Conservation (phyloP, 2,888 invertebrate species). For the Hofmannophila pseudospretella region DNA sequence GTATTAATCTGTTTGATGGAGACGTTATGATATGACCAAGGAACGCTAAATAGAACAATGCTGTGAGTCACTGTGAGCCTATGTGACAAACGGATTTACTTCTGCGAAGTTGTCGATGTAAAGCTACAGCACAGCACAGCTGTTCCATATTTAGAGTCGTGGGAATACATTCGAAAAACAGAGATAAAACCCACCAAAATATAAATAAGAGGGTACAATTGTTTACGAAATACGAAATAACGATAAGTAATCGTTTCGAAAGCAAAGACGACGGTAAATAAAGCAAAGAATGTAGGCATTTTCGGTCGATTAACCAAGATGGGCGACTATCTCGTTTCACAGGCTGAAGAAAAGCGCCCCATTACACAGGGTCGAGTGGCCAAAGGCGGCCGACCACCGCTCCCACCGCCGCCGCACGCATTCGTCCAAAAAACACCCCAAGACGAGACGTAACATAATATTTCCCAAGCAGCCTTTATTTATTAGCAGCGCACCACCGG, state of each 20-base stretch:
- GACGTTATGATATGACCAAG: too few species aligned
- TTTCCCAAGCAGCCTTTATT: slow-evolving; percentile 75
- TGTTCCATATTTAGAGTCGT: not conserved
- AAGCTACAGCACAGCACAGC: too few species aligned
- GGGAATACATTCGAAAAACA: slow-evolving; percentile 6
- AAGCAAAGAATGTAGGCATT: slow-evolving; percentile 3
- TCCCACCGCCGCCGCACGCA: slow-evolving; percentile 30
- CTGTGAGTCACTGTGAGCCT: too few species aligned
- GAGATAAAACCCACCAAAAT: slow-evolving; percentile 5
- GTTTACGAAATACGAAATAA: slow-evolving; percentile 7
- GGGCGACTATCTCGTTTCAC: slow-evolving; percentile 32
- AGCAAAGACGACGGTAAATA: not conserved
- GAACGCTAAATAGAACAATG: too few species aligned
- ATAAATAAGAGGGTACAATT: slow-evolving; percentile 11
- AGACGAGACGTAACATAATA: slow-evolving; percentile 69
- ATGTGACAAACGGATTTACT: too few species aligned
- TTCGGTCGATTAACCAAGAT: slow-evolving; percentile 3
- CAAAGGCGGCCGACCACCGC: slow-evolving; percentile 50
- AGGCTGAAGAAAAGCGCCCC: slow-evolving; percentile 43
- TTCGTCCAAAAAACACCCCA: slow-evolving; percentile 61
- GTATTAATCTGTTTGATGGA: too few species aligned
- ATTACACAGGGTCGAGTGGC: slow-evolving; percentile 53
- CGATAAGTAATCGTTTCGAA: not conserved
- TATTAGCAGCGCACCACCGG: slow-evolving; percentile 53
- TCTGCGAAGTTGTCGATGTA: too few species aligned